phyloP scores from a whole-genome alignment of 2,888 invertebrate genomes.

The Melolontha melolontha region DNA sequence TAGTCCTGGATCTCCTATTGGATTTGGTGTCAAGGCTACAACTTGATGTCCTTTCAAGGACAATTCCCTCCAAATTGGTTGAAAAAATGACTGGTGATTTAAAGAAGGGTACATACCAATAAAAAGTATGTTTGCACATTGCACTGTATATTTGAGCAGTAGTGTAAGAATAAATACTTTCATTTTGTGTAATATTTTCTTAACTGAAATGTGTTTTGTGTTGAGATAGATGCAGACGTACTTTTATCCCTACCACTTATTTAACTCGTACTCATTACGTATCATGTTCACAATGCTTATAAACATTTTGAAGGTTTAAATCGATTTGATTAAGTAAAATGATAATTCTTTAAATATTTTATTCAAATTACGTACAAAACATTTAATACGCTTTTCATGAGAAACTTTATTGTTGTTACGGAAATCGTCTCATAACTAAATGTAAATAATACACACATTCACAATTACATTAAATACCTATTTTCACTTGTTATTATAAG shows the following conservation, averaged over 20 bases:
- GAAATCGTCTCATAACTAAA: no score
- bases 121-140: conserved; percentile 38
- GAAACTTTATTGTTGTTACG: no score
- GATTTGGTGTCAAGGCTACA: conserved; percentile 64
- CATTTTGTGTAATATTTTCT: conserved; percentile 16
- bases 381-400: no score
- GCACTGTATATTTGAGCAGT: conserved; percentile 28
- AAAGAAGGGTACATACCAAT: conserved; percentile 64
- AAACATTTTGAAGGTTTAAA: no score
- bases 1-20: conserved; percentile 60
- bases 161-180: conserved; percentile 24
- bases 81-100: conserved; percentile 67
- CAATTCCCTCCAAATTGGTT: conserved; percentile 64
- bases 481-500: no score
- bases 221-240: neutral
- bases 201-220: conserved; percentile 12
- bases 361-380: no score
- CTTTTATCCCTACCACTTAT: conserved; percentile 12
- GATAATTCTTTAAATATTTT: no score
- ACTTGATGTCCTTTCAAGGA: conserved; percentile 66
- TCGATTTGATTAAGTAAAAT: no score
- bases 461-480: no score
- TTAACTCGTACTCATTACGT: neutral
- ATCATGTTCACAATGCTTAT: neutral
- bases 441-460: no score